These are phyloP conservation scores for Macaria liturata DNA, from an alignment of 2,888 invertebrate species.

Conservation along the genomic window DNA sequence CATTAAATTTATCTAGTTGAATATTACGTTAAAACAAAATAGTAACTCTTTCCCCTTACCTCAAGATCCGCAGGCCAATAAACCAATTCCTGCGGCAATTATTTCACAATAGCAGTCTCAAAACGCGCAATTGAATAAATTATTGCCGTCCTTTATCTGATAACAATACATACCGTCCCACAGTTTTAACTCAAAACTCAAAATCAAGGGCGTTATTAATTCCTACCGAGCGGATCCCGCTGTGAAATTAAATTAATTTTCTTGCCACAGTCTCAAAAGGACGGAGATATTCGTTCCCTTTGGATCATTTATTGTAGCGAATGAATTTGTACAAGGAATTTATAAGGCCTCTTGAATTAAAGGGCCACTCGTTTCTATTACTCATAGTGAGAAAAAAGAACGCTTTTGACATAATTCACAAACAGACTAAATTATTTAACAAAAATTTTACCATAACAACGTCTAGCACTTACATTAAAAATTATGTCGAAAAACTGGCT, in stretches of 20 bases:
- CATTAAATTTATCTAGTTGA: too few relatives aligned
- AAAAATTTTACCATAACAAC: too few relatives aligned
- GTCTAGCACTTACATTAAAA: too few relatives aligned
- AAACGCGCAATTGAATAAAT: conserved; percentile 20
- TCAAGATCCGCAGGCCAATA: too few relatives aligned
- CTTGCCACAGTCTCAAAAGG: conserved; percentile 30
- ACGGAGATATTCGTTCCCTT: conserved; percentile 28
- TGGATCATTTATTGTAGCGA: conserved; percentile 26
- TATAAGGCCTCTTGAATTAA: conserved; percentile 5
- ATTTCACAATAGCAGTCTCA: conserved; percentile 7
- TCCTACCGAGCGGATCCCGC: conserved; percentile 25
- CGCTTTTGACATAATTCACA: too few relatives aligned
- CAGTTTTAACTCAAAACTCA: conserved; percentile 23
- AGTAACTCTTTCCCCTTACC: too few relatives aligned
- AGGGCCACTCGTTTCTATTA: background rate
- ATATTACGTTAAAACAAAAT: too few relatives aligned
- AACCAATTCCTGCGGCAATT: conserved; percentile 1
- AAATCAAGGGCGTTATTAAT: conserved; percentile 31
- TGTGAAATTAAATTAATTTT: conserved; percentile 36
- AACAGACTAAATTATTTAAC: too few relatives aligned
- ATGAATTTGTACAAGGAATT: conserved; percentile 22
- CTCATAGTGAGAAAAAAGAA: too few relatives aligned
- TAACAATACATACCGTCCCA: conserved; percentile 20
- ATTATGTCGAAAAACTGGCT: too few relatives aligned
- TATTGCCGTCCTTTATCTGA: conserved; percentile 21